Percentiles rank a stretch among this genome's conserved stretches.
Evolutionary conservation across 2,113 vertebrate genomes (phyloP).

Genomic region (Amblyornis subalaris): DNA sequence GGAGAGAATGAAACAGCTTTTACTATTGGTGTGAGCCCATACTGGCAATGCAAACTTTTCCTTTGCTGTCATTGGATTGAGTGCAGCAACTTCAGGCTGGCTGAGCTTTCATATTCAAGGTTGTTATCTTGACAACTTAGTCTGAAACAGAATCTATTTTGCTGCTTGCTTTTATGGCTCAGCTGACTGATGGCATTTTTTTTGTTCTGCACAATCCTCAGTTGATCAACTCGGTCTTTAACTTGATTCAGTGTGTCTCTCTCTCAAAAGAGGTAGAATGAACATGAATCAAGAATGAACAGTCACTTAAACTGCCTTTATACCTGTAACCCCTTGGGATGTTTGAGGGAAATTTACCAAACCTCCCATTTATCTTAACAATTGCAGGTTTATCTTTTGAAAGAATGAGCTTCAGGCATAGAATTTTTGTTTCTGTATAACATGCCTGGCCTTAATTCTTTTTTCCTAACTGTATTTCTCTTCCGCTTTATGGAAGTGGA

Average conservation of each 20-base stretch:
- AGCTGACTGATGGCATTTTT: conserved; percentile 22
- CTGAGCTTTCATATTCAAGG: neutral
- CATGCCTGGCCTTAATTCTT: conserved; percentile 17
- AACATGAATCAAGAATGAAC: conserved; percentile 34
- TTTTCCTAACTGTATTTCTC: conserved; percentile 4
- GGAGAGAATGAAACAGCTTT: neutral
- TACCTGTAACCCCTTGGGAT: conserved; percentile 21
- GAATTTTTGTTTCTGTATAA: conserved; percentile 26
- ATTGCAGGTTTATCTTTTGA: conserved; percentile 35
- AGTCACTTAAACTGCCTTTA: conserved; percentile 23
- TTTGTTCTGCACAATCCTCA: neutral
- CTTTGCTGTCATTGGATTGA: neutral
- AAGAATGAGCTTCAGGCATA: conserved; percentile 7
- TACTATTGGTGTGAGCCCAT: neutral
- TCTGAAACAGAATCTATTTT: conserved; percentile 33
- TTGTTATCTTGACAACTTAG: conserved; percentile 34
- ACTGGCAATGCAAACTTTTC: neutral
- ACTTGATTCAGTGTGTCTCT: conserved; percentile 37
- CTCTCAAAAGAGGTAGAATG: conserved; percentile 11
- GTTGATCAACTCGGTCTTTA: conserved; percentile 47
- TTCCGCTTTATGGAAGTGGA: neutral
- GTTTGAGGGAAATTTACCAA: conserved; percentile 21
- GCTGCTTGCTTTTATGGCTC: conserved; percentile 1
- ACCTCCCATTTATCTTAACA: conserved; percentile 26
- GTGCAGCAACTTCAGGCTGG: neutral